Percentiles rank a stretch among this genome's conserved stretches.
Conservation (phyloP, 2,797 vertebrate species). For the Argya squamiceps region DNA sequence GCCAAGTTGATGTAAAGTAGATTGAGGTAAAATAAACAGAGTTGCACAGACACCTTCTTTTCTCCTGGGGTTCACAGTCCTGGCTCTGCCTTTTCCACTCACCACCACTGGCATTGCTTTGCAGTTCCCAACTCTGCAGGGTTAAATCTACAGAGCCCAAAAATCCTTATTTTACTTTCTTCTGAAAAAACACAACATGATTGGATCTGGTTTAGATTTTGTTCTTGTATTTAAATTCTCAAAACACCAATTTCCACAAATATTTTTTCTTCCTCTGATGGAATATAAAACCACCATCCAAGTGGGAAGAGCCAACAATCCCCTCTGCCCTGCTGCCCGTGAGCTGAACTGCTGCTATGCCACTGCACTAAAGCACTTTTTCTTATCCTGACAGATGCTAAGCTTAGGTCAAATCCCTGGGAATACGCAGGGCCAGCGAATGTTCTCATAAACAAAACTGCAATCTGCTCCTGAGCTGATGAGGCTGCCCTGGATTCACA, state of each 20-base stretch:
- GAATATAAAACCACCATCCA: not conserved
- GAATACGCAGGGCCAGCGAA: not conserved
- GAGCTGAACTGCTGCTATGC: not conserved
- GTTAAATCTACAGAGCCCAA: not conserved
- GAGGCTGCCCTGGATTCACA: slow-evolving; percentile 24
- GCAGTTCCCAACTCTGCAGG: not conserved
- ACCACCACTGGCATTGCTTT: not conserved
- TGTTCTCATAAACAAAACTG: not conserved
- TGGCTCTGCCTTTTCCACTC: not conserved
- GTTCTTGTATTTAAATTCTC: not conserved
- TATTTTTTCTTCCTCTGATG: not conserved
- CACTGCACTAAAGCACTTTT: not conserved
- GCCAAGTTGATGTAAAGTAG: not conserved
- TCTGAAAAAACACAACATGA: not conserved
- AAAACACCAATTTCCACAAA: not conserved
- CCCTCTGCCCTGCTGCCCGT: not conserved
- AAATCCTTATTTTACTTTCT: not conserved
- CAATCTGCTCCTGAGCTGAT: slow-evolving; percentile 33
- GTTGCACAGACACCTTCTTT: not conserved
- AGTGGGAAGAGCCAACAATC: not conserved
- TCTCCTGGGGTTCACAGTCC: not conserved
- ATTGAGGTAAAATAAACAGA: not conserved
- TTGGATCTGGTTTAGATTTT: not conserved
- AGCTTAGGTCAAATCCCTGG: slow-evolving; percentile 44
- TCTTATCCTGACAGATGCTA: slow-evolving; percentile 26